Evolutionary conservation across 1,140 invertebrate genomes (phyloP), one percentile per base, ranked within the genome.

Genomic region (Sesamia nonagrioides): DNA sequence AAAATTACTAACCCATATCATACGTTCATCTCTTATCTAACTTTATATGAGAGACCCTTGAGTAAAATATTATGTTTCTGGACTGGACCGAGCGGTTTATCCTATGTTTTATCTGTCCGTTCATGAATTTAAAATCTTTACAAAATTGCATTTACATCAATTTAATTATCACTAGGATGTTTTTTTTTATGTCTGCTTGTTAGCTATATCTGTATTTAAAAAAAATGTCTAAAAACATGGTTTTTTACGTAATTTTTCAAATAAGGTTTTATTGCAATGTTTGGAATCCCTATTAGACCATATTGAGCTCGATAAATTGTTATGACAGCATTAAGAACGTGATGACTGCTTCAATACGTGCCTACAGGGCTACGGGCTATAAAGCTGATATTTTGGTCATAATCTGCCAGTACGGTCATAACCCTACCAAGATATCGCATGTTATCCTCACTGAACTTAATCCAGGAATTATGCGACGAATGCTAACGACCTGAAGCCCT

Each of bases 401-500:
- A 42, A 42, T 66, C 66, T 48, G 27, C 27, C 27, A 27, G 21
- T 9, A 6, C 50, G 33, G 13, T 27, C 50, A 45, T 69, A 69
- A 15, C 66, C 42, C 42, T 35, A 54, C 5, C 9, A 15, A 71
- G 52, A 54, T 52, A 54, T 15, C 15, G 13, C 21, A 17, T 35
- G 27, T 11, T 35, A 37, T 54, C 33, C 15, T 69, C 17, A 1
- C 11, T 68, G 18, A 37, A 69, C 66, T 21, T 35, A 54, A 71
- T 42, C 68, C 50, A 76, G 78, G 56, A 15, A 45, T 66, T 52
- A 18, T 58, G 52, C 56, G 35, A 74, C 77, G 68, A 78, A 82
- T 80, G 63, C 76, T 80, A 80, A 84, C 78, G 83, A 80, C 76
- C 71, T 42, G 77, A 18, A 72, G 52, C 56, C 13, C 77, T 40